These are phyloP conservation scores for Blomia tropicalis DNA, from an alignment of 2,888 invertebrate genomes.

Conservation along the genomic window DNA sequence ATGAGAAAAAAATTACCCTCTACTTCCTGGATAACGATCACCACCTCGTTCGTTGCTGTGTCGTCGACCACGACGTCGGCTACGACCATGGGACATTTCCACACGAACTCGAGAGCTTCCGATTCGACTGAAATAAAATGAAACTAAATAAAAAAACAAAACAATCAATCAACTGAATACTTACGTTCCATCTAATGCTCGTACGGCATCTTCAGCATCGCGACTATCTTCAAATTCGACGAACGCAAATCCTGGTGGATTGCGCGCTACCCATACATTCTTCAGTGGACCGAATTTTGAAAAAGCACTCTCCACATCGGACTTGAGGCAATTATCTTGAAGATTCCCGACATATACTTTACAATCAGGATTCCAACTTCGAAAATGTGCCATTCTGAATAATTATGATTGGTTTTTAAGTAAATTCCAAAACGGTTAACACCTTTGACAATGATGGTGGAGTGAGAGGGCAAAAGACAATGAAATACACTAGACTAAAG, in stretches of 20 bases:
- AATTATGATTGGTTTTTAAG: not conserved
- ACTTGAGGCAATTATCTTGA: constrained; percentile 73
- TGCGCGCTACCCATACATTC: constrained; percentile 84
- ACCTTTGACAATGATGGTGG: not conserved
- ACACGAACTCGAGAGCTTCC: constrained; percentile 76
- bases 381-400: constrained; percentile 37
- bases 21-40: too few relatives aligned
- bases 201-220: constrained; percentile 69
- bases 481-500: not conserved
- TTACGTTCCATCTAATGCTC: constrained; percentile 67
- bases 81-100: constrained; percentile 79
- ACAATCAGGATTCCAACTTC: constrained; percentile 69
- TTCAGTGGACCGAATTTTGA: constrained; percentile 69
- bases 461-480: not conserved
- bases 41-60: constrained; percentile 26
- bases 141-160: constrained; percentile 14
- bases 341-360: constrained; percentile 85
- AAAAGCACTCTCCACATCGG: constrained; percentile 73
- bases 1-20: constrained; percentile 5
- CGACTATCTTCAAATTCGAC: constrained; percentile 73
- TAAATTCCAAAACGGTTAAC: not conserved
- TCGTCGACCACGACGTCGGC: constrained; percentile 47
- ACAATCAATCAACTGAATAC: too few relatives aligned
- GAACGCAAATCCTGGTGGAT: constrained; percentile 80
- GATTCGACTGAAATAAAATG: constrained; percentile 25